Percentiles rank a stretch among this genome's conserved stretches.
Conservation (phyloP, 2,797 vertebrate species). For the Gymnothorax reevesii region DNA sequence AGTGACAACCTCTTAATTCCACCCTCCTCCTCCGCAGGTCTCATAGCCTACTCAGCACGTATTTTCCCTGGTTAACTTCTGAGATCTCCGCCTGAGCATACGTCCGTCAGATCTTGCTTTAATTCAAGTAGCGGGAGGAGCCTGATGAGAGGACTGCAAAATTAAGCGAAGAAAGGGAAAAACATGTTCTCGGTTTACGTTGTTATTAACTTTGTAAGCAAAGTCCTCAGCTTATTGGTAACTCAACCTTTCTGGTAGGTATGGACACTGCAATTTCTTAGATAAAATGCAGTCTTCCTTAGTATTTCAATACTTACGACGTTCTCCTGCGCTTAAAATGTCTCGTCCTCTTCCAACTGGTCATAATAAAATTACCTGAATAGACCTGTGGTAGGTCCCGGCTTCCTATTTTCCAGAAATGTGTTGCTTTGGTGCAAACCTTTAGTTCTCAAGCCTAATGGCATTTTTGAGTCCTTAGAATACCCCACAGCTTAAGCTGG, state of each 20-base stretch:
- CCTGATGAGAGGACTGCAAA: not conserved
- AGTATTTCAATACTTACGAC: not conserved
- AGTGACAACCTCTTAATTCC: not conserved
- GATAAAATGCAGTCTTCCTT: constrained; percentile 3
- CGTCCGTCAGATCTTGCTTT: not conserved
- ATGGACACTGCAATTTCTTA: not conserved
- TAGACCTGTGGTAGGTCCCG: not conserved
- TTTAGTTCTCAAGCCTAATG: not conserved
- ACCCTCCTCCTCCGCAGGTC: not conserved
- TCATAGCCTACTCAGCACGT: not conserved
- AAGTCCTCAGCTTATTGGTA: constrained; percentile 16
- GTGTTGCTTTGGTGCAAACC: not conserved
- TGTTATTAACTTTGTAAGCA: constrained; percentile 23
- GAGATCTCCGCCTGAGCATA: not conserved
- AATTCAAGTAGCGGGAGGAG: not conserved
- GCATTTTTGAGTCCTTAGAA: constrained; percentile 12
- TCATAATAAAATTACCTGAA: constrained; percentile 3
- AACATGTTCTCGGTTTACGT: constrained; percentile 17
- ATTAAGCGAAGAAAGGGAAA: not conserved
- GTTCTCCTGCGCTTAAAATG: not conserved
- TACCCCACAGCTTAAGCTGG: not conserved
- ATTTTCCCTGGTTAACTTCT: not conserved
- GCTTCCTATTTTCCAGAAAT: not conserved
- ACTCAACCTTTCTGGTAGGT: constrained; percentile 3
- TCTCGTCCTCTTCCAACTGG: not conserved